Evolutionary conservation across 2,113 vertebrate species (phyloP), one percentile per base, ranked within the genome.

Genomic region (Rhinogobius similis): DNA sequence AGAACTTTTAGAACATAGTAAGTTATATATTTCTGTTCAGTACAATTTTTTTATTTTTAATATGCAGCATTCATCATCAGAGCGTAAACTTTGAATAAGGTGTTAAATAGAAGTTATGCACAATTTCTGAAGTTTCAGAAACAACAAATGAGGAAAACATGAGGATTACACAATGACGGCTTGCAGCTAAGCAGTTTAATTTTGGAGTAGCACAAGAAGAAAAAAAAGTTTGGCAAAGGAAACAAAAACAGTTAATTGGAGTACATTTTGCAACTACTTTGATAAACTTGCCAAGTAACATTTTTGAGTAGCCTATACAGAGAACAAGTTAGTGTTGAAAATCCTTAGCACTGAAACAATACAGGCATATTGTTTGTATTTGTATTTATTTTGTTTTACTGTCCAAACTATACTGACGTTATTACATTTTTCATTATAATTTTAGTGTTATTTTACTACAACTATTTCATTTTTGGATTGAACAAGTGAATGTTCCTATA

Each of bases 381-480:
- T 23, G 50, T 3, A n/a, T 52, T 52, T 23, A 1, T 56, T 56
- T 27, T 27, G 7, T 18, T 58, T 58, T 18, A 29, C 55, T 58
- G 55, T 29, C 23, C 21, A 13, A 16, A 24, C 9, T 1, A 58
- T 71, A 24, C 36, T n/a, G 13, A 67, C 20, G 41, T 20, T 18
- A 61, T 13, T 20, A 72, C 65, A 13, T 21, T 77, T 65, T 43
- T 23, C 2, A 7, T 29, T 46, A 32, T 55, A 24, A 8, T 24
- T n/a, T 72, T 46, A 64, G 52, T 4, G 13, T 63, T 67, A 66
- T 67, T 56, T 52, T 67, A 56, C 5, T 14, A 21, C 50, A 21
- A 41, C 36, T 36, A 56, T 66, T 52, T 29, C 64, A 10, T 26
- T 55, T 38, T 74, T 76, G 63, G 72, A n/a, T 46, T 32, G 16